Base-by-base conservation (phyloP, 2,113 vertebrate genomes). In the Megaleporinus macrocephalus region DNA sequence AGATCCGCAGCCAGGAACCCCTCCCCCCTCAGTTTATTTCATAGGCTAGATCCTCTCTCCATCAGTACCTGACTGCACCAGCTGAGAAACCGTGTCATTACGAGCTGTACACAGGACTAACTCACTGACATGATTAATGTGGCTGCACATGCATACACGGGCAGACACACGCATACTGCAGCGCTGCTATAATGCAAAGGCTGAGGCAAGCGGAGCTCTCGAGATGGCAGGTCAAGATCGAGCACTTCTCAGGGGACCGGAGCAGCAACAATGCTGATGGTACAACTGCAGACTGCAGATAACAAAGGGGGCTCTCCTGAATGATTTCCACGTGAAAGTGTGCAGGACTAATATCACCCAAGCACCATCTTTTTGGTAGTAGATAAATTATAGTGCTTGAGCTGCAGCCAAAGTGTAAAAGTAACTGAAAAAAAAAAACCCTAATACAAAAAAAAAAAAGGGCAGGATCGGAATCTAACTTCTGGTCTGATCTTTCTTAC, bases 51-150 rank as follows among this genome's bases (percentile, higher is more conserved):
- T 74, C 80, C 70, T 74, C 44, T 49, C 70, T 71, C 69, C 5
- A 73, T 73, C 47, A 69, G 49, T 63, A 74, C 51, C 72, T 29
- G 14, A 44, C 65, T 73, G 72, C n/a, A 74, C 73, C 83, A 85
- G 86, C 86, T 85, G 83, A 83, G 86, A 73, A 73, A 62, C 26
- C 26, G 1, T 44, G 61, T 62, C 84, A 62, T 84, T 79, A 76
- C 9, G 15, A 69, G 30, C 27, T 9, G 18, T 61, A 63, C 65
- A 59, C 74, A 73, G 22, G 69, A 14, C 29, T 47, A 68, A 55
- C 44, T 12, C 41, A 65, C 26, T 24, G 44, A 72, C 78, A 69
- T 71, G 78, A 76, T 76, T 72, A 76, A 84, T 76, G 73, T 27
- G 76, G 59, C 55, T 41, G 29, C 75, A 44, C 71, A 57, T 71